phyloP scores from a whole-genome alignment of 1,140 invertebrate genomes.

The Papilio polyxenes region DNA sequence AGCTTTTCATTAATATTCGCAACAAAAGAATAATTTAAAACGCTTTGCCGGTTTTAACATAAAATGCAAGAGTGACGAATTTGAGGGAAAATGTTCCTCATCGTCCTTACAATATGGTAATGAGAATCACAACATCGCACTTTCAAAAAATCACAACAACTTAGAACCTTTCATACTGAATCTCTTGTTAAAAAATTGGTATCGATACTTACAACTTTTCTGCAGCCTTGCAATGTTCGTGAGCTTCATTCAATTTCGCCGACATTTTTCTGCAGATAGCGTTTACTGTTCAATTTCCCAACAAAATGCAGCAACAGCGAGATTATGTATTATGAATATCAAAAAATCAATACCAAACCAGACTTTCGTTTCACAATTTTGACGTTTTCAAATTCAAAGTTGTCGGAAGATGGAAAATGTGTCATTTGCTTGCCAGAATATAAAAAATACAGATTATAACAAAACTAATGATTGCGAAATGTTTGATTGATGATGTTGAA shows the following conservation, averaged over 20 bases:
- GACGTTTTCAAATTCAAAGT: not conserved
- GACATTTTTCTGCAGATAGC: conserved; percentile 51
- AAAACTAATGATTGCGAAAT: too few relatives aligned
- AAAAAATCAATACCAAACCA: conserved; percentile 20
- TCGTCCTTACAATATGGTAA: too few relatives aligned
- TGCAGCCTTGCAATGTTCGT: conserved; percentile 66
- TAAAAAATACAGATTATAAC: not conserved
- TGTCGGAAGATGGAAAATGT: not conserved
- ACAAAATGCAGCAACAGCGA: conserved; percentile 1
- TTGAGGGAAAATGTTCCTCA: not conserved
- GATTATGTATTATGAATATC: conserved; percentile 11
- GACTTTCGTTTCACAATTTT: conserved; percentile 14
- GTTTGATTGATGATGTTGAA: too few relatives aligned
- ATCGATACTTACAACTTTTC: conserved; percentile 67
- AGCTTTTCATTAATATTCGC: not conserved
- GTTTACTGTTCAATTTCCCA: not conserved
- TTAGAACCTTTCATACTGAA: too few relatives aligned
- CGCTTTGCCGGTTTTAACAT: not conserved
- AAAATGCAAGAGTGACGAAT: not conserved
- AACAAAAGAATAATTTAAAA: too few relatives aligned
- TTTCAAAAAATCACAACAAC: too few relatives aligned
- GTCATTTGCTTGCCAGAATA: not conserved
- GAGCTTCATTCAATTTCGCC: conserved; percentile 65
- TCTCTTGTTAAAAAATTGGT: not conserved
- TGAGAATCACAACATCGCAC: too few relatives aligned